Base-by-base conservation (phyloP, 1,140 invertebrate genomes). In the Dendroctonus ponderosae region DNA sequence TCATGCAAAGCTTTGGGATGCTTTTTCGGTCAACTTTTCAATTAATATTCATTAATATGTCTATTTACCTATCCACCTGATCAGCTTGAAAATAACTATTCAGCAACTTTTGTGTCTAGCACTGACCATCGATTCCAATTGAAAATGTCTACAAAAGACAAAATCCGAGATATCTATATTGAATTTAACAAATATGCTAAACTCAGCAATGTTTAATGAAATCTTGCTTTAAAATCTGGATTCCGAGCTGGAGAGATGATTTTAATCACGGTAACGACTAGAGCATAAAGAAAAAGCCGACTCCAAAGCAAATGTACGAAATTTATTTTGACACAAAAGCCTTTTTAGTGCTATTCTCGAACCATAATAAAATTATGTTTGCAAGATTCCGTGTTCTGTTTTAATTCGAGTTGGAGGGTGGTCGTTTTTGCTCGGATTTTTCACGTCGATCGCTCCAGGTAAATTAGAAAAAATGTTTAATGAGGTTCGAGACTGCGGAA, bases 281-380 rank as follows among this genome's bases (percentile, higher is more conserved):
- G 8, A 53, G 61, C 51, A 63, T 44, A 53, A 63, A 63, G 52
- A 56, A 56, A 63, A 63, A 63, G 61, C 61, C 14, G 52, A 26
- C 59, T 62, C 48, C 59, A 42, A 51, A 62, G 59, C 59, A 62
- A 63, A 63, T 53, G 51, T 26, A 44, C 50, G 49, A 63, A 63
- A 63, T 63, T 63, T 63, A 63, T 63, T 63, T 63, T 53, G 61
- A 54, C 61, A 63, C 61, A 63, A 63, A 63, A 63, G 61, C 50
- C 50, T 53, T 63, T 62, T 62, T 62, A 40, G 49, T 40, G 59
- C 43, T 63, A 63, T 63, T 63, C 51, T 44, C 61, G 40, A 53
- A 54, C 54, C 54, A 63, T 63, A 63, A 63, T 39, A 52, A 43
- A 63, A 63, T 63, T 54, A 63, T 54, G 41, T 63, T 63, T 63